Conservation (phyloP, 2,113 vertebrate genomes). For the Protobothrops flavoviridis region DNA sequence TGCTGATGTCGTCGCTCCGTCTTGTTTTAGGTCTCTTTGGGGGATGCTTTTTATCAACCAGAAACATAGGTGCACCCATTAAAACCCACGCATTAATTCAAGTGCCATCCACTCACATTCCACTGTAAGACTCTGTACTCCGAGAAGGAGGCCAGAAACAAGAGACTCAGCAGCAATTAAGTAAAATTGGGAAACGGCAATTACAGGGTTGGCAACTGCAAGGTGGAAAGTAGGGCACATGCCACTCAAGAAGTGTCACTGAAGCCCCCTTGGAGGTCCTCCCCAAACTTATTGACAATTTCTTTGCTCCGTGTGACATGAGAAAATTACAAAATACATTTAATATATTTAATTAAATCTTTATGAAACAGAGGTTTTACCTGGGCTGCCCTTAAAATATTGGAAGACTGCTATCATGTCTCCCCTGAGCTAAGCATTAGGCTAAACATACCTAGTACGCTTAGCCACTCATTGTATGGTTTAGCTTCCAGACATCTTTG, state of each 20-base stretch:
- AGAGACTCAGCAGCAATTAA: not conserved
- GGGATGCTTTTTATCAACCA: too few relatives aligned
- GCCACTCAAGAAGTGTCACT: not conserved
- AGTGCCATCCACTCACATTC: not conserved
- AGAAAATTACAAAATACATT: not conserved
- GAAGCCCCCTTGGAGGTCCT: not conserved
- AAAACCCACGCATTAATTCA: not conserved
- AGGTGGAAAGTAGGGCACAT: not conserved
- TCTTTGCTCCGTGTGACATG: not conserved
- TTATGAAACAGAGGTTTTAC: not conserved
- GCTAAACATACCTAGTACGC: not conserved
- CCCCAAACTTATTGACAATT: not conserved
- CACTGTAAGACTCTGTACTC: not conserved
- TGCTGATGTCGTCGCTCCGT: too few relatives aligned
- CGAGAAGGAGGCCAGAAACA: not conserved
- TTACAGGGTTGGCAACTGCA: not conserved
- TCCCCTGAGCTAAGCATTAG: not conserved
- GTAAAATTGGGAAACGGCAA: not conserved
- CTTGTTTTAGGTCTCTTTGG: too few relatives aligned
- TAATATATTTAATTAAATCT: not conserved
- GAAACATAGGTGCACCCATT: not conserved
- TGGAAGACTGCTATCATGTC: not conserved
- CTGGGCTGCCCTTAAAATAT: not conserved
- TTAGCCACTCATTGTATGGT: not conserved
- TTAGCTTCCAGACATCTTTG: too few relatives aligned